Percentiles rank a stretch among this genome's conserved stretches.
Conservation (phyloP, 2,888 invertebrate species). For the Thyatira batis region DNA sequence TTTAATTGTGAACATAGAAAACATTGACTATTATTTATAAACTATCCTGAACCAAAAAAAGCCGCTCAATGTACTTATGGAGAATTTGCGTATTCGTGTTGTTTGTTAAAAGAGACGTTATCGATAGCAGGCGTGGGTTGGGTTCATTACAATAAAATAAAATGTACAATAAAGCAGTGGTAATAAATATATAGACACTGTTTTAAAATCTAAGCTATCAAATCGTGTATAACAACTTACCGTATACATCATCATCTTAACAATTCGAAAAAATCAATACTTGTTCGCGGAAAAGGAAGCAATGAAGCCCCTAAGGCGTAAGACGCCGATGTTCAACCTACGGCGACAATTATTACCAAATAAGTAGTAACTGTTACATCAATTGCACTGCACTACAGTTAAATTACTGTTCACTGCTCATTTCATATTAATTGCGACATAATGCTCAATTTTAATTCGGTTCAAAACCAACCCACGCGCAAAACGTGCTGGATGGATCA, state of each 20-base stretch:
- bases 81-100: background rate
- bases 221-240: slow-evolving; percentile 44
- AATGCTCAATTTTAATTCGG: background rate
- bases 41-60: too few relatives aligned
- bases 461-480: background rate
- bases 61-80: too few relatives aligned
- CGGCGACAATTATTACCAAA: too few relatives aligned
- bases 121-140: background rate
- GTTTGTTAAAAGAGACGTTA: too few relatives aligned
- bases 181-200: too few relatives aligned
- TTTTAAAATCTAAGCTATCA: background rate
- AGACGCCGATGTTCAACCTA: slow-evolving; percentile 40
- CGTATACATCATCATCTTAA: slow-evolving; percentile 77
- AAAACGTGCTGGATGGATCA: background rate
- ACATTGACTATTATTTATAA: too few relatives aligned
- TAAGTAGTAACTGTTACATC: background rate
- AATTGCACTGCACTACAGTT: background rate
- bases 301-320: slow-evolving; percentile 30
- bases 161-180: too few relatives aligned
- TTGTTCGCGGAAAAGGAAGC: slow-evolving; percentile 31
- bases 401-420: slow-evolving; percentile 4
- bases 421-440: slow-evolving; percentile 9
- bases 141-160: too few relatives aligned
- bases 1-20: too few relatives aligned
- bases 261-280: slow-evolving; percentile 52